Evolutionary conservation across 2,797 vertebrate species (phyloP), one percentile per base, ranked within the genome.

Genomic region (Falco novaeseelandiae): DNA sequence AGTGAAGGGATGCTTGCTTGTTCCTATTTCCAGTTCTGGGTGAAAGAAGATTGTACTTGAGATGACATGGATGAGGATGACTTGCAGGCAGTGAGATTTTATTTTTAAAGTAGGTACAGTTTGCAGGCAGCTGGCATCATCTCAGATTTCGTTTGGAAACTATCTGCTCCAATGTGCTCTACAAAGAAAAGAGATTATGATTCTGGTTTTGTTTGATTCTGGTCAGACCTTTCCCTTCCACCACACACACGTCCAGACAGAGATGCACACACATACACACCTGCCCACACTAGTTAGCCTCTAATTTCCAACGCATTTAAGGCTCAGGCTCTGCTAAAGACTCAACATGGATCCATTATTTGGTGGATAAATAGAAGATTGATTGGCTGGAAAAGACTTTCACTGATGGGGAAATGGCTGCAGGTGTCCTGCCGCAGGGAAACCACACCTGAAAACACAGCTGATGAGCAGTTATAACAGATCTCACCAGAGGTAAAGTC

Each of bases 81-180:
- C 38, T 94, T 65, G 22, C 58, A 89, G 62, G 69, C 84, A 92
- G 55, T 36, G 40, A 92, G 59, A 83, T 91, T 95, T 97, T 96
- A 86, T 96, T 94, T 93, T 96, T 91, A 59, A 95, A 94, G 44
- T 32, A 78, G 82, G 74, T 89, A 89, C 74, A 54, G 71, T 96
- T 83, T 89, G 25, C 89, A 96, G 58, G 65, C 94, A 97, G 90
- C 92, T 96, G 87, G 89, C 81, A 91, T 86, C 58, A 58, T 92
- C 92, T 92, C 82, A 91, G 76, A 66, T 97, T 96, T 96, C 89
- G 91, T 94, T 94, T 97, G 89, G 95, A 93, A 93, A 83, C 71
- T 95, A 85, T 94, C 90, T 90, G 49, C 78, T 97, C 44, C 90
- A 89, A 87, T 93, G 89, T 96, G 67, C 46, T 83, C 46, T 86